Base-by-base conservation (phyloP, 2,888 invertebrate species). In the Sphecodes monilicornis region DNA sequence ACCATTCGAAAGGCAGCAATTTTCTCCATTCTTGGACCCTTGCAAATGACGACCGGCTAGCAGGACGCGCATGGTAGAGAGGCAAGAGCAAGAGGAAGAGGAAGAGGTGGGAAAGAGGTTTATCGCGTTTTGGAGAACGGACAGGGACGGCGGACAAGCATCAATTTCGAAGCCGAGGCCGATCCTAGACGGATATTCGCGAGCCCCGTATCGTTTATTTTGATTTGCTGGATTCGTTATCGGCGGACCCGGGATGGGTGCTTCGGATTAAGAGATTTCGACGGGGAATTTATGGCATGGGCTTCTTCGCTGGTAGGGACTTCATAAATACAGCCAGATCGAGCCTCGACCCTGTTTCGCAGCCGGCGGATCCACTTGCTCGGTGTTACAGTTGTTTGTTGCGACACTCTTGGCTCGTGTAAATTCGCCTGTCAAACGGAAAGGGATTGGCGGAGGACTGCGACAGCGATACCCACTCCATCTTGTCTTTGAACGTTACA, bases 221-320 rank as follows among this genome's bases (percentile, higher is more conserved):
- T 80, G 76, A 85, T 86, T 86, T 86, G 80, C 68, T 73, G 85
- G 85, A 77, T 75, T 85, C 74, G 85, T 80, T 84, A 84, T 84
- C 78, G 76, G 57, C 60, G 50, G 41, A 16, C 39, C 43, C 78
- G 78, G 41, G 76, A 64, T 57, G 69, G 74, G 64, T 74, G 73
- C 68, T 54, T 10, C 80, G 85, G 85, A 86, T 86, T 86, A 86
- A 86, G 70, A 80, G 85, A 86, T 86, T 80, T 80, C 80, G 43
- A 75, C 57, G 71, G 41, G 73, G 69, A 83, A 84, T 84, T 84
- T 84, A 80, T 84, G 78, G 68, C 18, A 4, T 3, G 39, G 75
- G 78, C 36, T 84, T 78, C 75, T 78, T 84, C 84, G 46, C n/a
- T 50, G 73, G 43, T 32, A 66, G 60, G 68, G 71, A 83, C 84